Conservation (phyloP, 1,140 invertebrate species). For the Cyclina sinensis region DNA sequence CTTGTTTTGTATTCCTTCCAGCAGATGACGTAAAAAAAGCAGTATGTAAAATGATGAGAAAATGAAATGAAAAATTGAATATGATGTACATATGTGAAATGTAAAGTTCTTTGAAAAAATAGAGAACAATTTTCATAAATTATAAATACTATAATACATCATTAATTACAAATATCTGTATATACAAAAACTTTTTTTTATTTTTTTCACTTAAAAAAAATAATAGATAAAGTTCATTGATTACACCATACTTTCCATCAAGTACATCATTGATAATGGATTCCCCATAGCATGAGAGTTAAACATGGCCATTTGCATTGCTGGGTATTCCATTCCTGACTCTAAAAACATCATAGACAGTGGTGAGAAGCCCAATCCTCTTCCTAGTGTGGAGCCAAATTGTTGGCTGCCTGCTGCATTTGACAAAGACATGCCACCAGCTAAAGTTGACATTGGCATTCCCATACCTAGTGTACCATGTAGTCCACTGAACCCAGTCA, state of each 20-base stretch:
- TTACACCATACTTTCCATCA: neutral
- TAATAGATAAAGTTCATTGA: no score
- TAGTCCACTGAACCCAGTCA: neutral
- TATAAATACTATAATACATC: no score
- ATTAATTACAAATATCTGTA: no score
- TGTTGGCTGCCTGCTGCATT: neutral
- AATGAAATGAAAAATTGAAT: no score
- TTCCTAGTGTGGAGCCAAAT: neutral
- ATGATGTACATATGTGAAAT: no score
- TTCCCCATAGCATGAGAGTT: neutral
- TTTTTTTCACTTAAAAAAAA: no score
- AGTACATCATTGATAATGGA: slow-evolving; percentile 1
- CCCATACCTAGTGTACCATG: neutral
- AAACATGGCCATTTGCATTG: neutral
- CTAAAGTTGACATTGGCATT: neutral
- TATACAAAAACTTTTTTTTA: no score
- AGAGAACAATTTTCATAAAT: no score
- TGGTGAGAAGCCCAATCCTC: neutral
- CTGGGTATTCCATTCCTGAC: neutral
- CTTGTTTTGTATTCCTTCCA: no score
- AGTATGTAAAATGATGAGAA: no score
- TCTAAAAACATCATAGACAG: neutral
- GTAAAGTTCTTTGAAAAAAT: no score
- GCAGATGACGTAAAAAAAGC: no score
- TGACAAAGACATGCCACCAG: neutral